Conservation (phyloP, 2,888 invertebrate genomes). For the Drosophila mercatorum region DNA sequence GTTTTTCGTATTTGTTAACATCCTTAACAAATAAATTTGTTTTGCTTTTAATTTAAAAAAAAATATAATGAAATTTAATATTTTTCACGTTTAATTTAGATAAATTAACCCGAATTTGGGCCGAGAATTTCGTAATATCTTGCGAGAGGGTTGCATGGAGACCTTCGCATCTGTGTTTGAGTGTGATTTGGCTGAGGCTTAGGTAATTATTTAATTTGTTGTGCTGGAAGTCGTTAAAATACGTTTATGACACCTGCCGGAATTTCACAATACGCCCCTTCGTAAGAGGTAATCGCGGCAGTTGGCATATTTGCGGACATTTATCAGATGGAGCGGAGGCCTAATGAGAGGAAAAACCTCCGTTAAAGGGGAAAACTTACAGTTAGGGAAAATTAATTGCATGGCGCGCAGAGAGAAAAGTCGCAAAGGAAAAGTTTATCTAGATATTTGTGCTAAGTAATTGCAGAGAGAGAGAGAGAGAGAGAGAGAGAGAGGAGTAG, state of each 20-base stretch:
- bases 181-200: slow-evolving; percentile 8
- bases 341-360: slow-evolving; percentile 44
- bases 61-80: slow-evolving; percentile 1
- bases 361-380: slow-evolving; percentile 23
- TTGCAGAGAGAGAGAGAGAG: slow-evolving; percentile 25
- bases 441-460: slow-evolving; percentile 54
- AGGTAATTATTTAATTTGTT: slow-evolving; percentile 50
- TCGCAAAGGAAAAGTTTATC: slow-evolving; percentile 49
- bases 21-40: background rate
- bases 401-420: slow-evolving; percentile 40
- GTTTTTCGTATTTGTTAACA: background rate
- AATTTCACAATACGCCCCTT: slow-evolving; percentile 19
- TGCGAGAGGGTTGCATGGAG: slow-evolving; percentile 7
- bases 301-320: slow-evolving; percentile 43
- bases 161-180: slow-evolving; percentile 2
- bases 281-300: background rate
- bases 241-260: slow-evolving; percentile 65
- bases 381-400: slow-evolving; percentile 54
- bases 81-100: background rate
- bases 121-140: slow-evolving; percentile 28
- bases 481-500: background rate
- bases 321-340: slow-evolving; percentile 31
- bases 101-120: slow-evolving; percentile 1
- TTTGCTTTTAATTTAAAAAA: background rate
- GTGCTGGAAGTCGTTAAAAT: slow-evolving; percentile 31